Evolutionary conservation across 2,113 vertebrate genomes (phyloP), one percentile per base, ranked within the genome.

Genomic region (Laticauda colubrina): DNA sequence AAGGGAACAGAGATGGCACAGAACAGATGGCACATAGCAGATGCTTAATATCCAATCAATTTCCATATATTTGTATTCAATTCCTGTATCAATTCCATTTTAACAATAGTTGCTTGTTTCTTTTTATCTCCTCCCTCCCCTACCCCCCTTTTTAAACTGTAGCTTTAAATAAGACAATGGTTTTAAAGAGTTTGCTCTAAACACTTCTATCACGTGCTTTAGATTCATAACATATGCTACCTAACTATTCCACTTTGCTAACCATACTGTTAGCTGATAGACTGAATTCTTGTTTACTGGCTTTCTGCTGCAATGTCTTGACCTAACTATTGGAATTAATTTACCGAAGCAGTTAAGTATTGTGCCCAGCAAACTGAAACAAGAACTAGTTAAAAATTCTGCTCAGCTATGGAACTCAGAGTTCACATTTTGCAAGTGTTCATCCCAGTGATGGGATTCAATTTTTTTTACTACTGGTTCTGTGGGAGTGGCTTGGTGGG

Each of bases 11-110:
- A 93, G 88, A 55, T 53, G 24, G 92, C 53, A 0, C 10, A 88
- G 75, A 89, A 0, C 5, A 91, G n/a, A 51, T 90, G 43, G 0
- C 0, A 88, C 89, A 90, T 64, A 93, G 20, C 26, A 91, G 20
- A 90, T 90, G 20, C 59, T 10, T 87, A 61, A 95, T 5, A 0
- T 89, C 61, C 29, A 54, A 53, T 45, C 29, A 91, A 2, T 53
- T 91, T 81, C 91, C 86, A 92, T 92, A 59, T 91, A 86, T 39
- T 91, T 88, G 69, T 94, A 8, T 3, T 89, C 90, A n/a, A 26
- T 85, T 48, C 48, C 12, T 85, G 53, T 91, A 53, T 86, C 59
- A 26, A 55, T 26, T 56, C 43, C 75, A 53, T 14, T 92, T 92
- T 45, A 69, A 34, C 14, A 15, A 69, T n/a, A 91, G 11, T 59